These are phyloP conservation scores for Drosophila pseudoananassae DNA, from an alignment of 1,140 invertebrate genomes.

Conservation along the genomic window DNA sequence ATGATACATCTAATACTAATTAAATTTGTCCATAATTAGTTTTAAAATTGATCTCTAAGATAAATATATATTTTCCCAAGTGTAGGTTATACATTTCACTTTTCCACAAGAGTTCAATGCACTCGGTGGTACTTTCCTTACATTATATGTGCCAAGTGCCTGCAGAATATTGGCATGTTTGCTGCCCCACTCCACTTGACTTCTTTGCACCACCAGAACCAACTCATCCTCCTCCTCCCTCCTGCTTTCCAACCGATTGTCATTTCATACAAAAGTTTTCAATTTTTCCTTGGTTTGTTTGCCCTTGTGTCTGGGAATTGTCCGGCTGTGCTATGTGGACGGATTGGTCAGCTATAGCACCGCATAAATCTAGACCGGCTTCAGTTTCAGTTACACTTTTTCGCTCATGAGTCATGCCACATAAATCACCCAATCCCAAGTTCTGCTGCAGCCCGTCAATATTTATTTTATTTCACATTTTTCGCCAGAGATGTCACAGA, in stretches of 20 bases:
- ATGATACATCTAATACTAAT: too few species aligned
- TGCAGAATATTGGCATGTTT: conserved; percentile 60
- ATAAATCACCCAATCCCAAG: conserved; percentile 65
- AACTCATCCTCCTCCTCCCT: neutral
- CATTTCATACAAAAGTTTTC: conserved; percentile 42
- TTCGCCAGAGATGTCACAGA: conserved; percentile 42
- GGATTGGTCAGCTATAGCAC: conserved; percentile 48
- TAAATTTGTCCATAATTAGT: too few species aligned
- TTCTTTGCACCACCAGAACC: conserved; percentile 7
- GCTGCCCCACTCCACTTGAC: conserved; percentile 25
- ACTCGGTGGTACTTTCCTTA: conserved; percentile 17
- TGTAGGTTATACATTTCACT: conserved; percentile 29
- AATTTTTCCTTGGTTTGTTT: conserved; percentile 54
- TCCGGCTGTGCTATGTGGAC: conserved; percentile 32
- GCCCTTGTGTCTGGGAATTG: conserved; percentile 64
- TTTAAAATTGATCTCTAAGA: too few species aligned
- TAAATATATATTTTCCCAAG: neutral
- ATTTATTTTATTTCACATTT: conserved; percentile 74
- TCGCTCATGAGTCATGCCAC: conserved; percentile 65
- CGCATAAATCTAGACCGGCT: conserved; percentile 44
- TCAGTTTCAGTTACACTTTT: conserved; percentile 46
- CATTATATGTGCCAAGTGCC: conserved; percentile 52
- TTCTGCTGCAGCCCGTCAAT: conserved; percentile 61
- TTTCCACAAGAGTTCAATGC: conserved; percentile 41
- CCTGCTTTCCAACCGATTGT: conserved; percentile 6